phyloP scores from a whole-genome alignment of 1,140 invertebrate genomes.

The Drosophila kikkawai region DNA sequence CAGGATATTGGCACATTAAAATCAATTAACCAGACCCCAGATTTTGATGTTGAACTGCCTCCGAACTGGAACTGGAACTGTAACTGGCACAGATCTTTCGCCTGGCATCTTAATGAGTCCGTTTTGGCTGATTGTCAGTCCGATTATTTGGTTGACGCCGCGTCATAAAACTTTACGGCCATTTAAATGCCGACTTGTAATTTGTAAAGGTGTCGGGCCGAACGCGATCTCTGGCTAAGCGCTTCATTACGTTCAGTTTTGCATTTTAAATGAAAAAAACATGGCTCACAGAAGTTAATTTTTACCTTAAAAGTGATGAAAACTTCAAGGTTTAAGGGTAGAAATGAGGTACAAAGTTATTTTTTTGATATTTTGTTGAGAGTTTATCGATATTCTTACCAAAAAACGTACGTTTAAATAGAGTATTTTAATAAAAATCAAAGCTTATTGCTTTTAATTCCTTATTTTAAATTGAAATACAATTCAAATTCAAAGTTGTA shows the following conservation, averaged over 20 bases:
- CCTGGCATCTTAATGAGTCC: slow-evolving; percentile 52
- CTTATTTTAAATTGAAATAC: background rate
- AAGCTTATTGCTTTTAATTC: background rate
- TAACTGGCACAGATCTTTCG: slow-evolving; percentile 33
- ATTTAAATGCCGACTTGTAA: slow-evolving; percentile 56
- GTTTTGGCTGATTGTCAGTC: slow-evolving; percentile 40
- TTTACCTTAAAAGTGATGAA: background rate
- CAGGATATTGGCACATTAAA: slow-evolving; percentile 71
- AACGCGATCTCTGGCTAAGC: slow-evolving; percentile 22
- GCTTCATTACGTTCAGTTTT: slow-evolving; percentile 45
- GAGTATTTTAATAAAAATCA: background rate
- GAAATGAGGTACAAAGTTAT: background rate
- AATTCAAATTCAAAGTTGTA: background rate
- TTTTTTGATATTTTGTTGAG: too few species aligned
- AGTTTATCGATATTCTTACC: background rate
- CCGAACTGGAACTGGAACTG: slow-evolving; percentile 18
- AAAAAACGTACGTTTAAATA: background rate
- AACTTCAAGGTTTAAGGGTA: too few species aligned
- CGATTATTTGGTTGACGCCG: slow-evolving; percentile 25
- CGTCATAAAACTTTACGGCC: slow-evolving; percentile 41
- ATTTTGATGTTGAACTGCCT: slow-evolving; percentile 41
- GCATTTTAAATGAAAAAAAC: slow-evolving; percentile 39
- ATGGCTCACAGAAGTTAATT: background rate
- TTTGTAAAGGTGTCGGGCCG: slow-evolving; percentile 40
- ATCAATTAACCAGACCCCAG: slow-evolving; percentile 59